phyloP scores from a whole-genome alignment of 2,888 invertebrate genomes.

The Drosophila testacea region DNA sequence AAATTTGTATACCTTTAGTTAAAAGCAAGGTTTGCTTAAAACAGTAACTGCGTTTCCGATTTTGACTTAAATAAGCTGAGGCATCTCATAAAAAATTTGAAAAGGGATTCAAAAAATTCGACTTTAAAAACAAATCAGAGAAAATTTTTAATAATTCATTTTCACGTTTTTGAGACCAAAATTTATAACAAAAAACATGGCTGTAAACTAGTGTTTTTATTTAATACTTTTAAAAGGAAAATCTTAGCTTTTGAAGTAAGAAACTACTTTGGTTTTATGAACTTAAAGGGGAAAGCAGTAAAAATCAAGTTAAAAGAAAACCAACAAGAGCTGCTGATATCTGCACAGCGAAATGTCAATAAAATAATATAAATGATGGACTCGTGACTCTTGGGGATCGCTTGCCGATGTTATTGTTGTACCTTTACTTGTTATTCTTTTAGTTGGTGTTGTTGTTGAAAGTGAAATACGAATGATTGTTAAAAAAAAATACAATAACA shows the following conservation, averaged over 20 bases:
- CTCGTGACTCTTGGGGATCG: conserved; percentile 69
- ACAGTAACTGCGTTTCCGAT: too few relatives aligned
- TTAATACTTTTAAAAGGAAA: background rate
- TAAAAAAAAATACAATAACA: conserved; percentile 21
- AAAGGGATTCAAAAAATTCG: too few relatives aligned
- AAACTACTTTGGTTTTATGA: background rate
- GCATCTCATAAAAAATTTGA: too few relatives aligned
- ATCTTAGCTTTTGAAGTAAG: background rate
- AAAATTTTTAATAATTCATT: too few relatives aligned
- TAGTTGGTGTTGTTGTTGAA: conserved; percentile 32
- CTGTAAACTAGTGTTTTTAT: too few relatives aligned
- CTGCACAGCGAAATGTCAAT: conserved; percentile 67
- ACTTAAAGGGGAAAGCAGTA: conserved; percentile 13
- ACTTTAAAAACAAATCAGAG: too few relatives aligned
- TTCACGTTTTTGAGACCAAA: too few relatives aligned
- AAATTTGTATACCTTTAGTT: too few relatives aligned
- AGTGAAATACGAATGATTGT: conserved; percentile 41
- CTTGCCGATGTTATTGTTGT: conserved; percentile 5
- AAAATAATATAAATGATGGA: conserved; percentile 78
- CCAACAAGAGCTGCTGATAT: conserved; percentile 62
- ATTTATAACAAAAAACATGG: too few relatives aligned
- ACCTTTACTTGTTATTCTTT: conserved; percentile 2
- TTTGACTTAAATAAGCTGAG: too few relatives aligned
- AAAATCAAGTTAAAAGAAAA: conserved; percentile 12
- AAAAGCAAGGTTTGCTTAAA: too few relatives aligned